A percentile compares a stretch with the other conserved stretches of the same genome.
Evolutionary conservation across 2,113 vertebrate species (phyloP).

Genomic region (Pholis gunnellus): DNA sequence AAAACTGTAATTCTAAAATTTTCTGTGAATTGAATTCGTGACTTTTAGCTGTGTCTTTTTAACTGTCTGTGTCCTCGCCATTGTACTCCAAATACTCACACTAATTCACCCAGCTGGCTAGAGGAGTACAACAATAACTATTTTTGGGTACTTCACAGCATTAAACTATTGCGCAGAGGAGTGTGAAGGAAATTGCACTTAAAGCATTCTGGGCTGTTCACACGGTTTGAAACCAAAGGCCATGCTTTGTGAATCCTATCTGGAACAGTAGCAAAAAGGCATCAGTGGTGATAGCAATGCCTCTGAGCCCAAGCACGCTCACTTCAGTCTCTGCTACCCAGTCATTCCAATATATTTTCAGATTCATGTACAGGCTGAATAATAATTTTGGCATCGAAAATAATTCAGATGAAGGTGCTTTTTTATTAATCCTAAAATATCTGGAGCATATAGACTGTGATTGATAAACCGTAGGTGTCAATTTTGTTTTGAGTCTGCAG

Average conservation of each 20-base stretch:
- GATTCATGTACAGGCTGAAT: slow-evolving; percentile 42
- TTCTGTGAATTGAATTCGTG: background rate
- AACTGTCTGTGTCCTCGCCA: slow-evolving; percentile 2
- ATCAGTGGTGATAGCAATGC: slow-evolving; percentile 52
- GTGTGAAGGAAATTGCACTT: slow-evolving; percentile 52
- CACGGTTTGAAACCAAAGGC: slow-evolving; percentile 55
- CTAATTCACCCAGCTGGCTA: background rate
- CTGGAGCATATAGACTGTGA: slow-evolving; percentile 48
- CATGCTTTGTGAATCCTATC: slow-evolving; percentile 62
- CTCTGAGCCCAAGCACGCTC: slow-evolving; percentile 47
- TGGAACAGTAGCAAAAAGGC: slow-evolving; percentile 58
- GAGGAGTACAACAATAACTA: slow-evolving; percentile 17
- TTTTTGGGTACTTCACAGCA: slow-evolving; percentile 13
- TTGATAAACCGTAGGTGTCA: slow-evolving; percentile 67
- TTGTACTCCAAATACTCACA: background rate
- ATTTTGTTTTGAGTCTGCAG: slow-evolving; percentile 67
- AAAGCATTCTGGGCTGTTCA: slow-evolving; percentile 49
- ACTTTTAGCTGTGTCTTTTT: slow-evolving; percentile 16
- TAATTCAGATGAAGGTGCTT: slow-evolving; percentile 65
- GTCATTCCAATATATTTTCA: slow-evolving; percentile 21
- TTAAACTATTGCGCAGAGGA: slow-evolving; percentile 25
- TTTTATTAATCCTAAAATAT: slow-evolving; percentile 61
- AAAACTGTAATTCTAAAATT: slow-evolving; percentile 9
- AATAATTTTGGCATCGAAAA: slow-evolving; percentile 62
- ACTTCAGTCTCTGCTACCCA: slow-evolving; percentile 28